These are phyloP conservation scores for Lethocerus indicus DNA, from an alignment of 1,140 invertebrate species.

Conservation along the genomic window DNA sequence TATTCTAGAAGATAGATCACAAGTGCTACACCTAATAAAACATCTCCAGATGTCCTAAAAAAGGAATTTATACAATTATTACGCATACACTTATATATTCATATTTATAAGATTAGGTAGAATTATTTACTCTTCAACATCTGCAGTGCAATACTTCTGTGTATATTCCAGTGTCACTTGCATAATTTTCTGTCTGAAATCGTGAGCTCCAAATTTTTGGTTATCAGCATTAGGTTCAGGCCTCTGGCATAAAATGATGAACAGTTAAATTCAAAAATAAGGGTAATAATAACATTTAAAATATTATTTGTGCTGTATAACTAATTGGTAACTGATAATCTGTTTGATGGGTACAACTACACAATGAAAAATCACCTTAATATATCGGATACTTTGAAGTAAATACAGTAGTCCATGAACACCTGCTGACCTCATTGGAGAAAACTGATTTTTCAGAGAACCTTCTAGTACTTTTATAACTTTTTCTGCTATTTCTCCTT, in stretches of 20 bases:
- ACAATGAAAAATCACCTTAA: slow-evolving; percentile 3
- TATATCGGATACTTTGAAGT: slow-evolving; percentile 34
- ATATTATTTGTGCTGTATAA: background rate
- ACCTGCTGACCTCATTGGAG: slow-evolving; percentile 45
- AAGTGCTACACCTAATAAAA: slow-evolving; percentile 45
- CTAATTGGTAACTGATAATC: too few relatives aligned
- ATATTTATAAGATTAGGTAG: too few relatives aligned
- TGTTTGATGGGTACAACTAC: background rate
- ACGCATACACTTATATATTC: too few relatives aligned
- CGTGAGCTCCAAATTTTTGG: slow-evolving; percentile 4
- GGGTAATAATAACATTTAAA: background rate
- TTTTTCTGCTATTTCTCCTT: slow-evolving; percentile 36
- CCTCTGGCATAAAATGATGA: slow-evolving; percentile 7
- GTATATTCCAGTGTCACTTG: slow-evolving; percentile 50
- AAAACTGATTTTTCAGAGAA: slow-evolving; percentile 42
- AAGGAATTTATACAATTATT: slow-evolving; percentile 18
- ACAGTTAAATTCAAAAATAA: background rate
- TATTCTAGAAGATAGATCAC: slow-evolving; percentile 52
- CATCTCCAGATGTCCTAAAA: slow-evolving; percentile 38
- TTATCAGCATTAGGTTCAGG: background rate
- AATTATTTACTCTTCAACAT: slow-evolving; percentile 29
- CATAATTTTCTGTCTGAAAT: slow-evolving; percentile 12
- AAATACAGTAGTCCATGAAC: slow-evolving; percentile 62
- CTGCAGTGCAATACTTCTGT: slow-evolving; percentile 38
- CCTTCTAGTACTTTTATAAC: slow-evolving; percentile 43